Conservation (phyloP, 2,797 vertebrate genomes). For the Miichthys miiuy region DNA sequence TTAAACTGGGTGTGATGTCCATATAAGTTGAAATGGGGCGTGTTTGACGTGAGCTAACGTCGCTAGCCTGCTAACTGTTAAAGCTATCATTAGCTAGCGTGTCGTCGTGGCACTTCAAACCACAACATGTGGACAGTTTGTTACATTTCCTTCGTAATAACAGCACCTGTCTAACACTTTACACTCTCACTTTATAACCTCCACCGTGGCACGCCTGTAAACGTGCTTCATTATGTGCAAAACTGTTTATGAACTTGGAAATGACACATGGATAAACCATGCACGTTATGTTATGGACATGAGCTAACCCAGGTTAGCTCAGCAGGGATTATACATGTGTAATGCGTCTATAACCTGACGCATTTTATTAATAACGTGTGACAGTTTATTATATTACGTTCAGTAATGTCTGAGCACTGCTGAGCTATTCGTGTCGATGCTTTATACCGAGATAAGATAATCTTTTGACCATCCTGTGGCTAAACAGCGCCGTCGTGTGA, state of each 20-base stretch:
- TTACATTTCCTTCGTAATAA: background rate
- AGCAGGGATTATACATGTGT: no score
- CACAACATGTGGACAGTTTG: constrained; percentile 14
- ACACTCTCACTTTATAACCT: fast-evolving
- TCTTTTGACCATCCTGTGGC: background rate
- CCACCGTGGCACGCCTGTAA: fast-evolving
- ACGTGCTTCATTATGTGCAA: fast-evolving
- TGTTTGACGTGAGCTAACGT: background rate
- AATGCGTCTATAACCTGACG: background rate
- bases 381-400: background rate
- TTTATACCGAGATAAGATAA: constrained; percentile 1
- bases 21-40: background rate
- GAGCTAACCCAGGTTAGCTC: constrained; percentile 19
- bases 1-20: background rate
- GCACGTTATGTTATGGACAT: background rate
- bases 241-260: constrained; percentile 1
- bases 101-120: constrained; percentile 71
- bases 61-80: background rate
- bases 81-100: constrained; percentile 19
- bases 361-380: background rate
- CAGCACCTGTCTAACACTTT: fast-evolving
- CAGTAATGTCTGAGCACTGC: no score
- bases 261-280: background rate
- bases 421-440: background rate
- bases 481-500: constrained; percentile 61